Base-by-base conservation (phyloP, 1,140 invertebrate genomes). In the Pollicipes pollicipes region DNA sequence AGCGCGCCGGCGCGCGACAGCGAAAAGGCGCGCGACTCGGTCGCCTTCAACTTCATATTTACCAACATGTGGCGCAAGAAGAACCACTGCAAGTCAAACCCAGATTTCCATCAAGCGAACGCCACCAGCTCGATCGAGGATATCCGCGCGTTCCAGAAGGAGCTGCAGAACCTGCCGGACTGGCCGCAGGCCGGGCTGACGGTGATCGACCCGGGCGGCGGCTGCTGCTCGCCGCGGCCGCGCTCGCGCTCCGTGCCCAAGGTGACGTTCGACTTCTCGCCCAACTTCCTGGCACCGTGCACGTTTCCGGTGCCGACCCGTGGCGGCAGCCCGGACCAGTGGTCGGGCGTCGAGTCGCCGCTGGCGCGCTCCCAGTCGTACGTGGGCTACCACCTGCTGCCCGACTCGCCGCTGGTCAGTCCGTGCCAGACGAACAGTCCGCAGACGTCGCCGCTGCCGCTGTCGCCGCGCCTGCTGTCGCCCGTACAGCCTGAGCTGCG, bases 111-210 rank as follows among this genome's bases (percentile, higher is more conserved):
- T 21, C 13, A 21, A 10, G 45, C 45, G 13, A 21, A 21, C 45
- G 45, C 10, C 45, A 58, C 45, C 45, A 58, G 17, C 45, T 58
- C 45, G 10, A 58, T 58, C 45, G 80, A 82, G 69, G 82, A 83
- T 70, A 83, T 84, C 32, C 75, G 81, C 24, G 81, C 82, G 3
- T 83, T 84, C 73, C 83, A 84, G 75, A 78, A 81, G 69, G 81
- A 83, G 70, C 76, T 84, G 6, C 83, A 83, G 74, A 84, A 84
- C 73, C 75, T 84, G 69, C 83, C 83, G 0, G 80, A 81, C 69
- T 81, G 82, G 72, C 74, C 78, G 35, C 74, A 74, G 63, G 73
- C 71, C 26, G 73, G 73, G 3, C 72, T 75, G 0, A 75, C 75
- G 29, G 73, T 76, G 24, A 76, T 28, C 76, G 77, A 6, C 72